Base-by-base conservation (phyloP, 2,797 vertebrate species). In the Sebastes steindachneri region DNA sequence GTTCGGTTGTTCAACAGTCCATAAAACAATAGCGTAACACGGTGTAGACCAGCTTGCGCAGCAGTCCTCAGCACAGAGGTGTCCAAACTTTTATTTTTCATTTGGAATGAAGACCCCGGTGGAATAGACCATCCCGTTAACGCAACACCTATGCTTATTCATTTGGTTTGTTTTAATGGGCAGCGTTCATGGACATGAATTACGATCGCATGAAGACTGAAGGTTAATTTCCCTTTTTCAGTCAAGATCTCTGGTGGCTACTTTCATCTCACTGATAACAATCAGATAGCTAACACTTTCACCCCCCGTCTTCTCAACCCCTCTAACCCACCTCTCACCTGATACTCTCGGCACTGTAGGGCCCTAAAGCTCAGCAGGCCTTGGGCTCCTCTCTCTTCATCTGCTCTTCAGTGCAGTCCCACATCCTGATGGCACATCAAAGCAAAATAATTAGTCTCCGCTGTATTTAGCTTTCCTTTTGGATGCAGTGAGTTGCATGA, bases 1-100 rank as follows among this genome's bases (percentile, higher is more conserved):
- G 95, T 92, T 93, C 83, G 69, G 58, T 75, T 91, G 89, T 86
- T 91, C 87, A 91, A 54, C 86, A 75, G 90, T 82, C 88, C 92
- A 79, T 92, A 86, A 92, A 91, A 93, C 74, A 87, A 81, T 80
- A 81, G 76, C 9, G 11, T 66, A 91, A 88, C 82, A 64, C 55
- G 41, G 65, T 60, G 74, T 79, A 75, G 78, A 88, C 82, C 84
- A 90, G 83, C 82, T 90, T 90, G 83, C 54, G 53, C 76, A 81
- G 88, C 84, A 90, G 73, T 83, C 73, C 60, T 80, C 69, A 79
- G 79, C 88, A 67, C 82, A 82, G 73, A 87, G 66, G 86, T 90
- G 89, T 89, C 88, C 79, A 84, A 84, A 83, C 72, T 84, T 83
- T 81, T 85, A 67, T 77, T 89, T 90, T 79, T 91, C 62, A 78